Percentiles rank a stretch among this genome's conserved stretches.
phyloP scores from a whole-genome alignment of 2,888 invertebrate genomes.

The Saturnia japonica region DNA sequence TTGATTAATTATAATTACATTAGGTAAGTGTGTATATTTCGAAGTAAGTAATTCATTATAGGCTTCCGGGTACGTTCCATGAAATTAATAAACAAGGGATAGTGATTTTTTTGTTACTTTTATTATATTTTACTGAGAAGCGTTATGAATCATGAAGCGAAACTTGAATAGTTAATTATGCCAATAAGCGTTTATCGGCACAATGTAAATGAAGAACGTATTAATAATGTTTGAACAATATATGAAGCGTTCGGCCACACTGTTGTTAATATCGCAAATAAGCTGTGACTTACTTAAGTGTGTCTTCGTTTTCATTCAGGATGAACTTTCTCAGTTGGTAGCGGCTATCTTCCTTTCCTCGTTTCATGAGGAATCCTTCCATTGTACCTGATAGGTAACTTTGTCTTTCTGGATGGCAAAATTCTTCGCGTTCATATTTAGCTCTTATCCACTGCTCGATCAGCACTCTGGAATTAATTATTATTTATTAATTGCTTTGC shows the following conservation, averaged over 20 bases:
- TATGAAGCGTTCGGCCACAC: background rate
- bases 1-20: background rate
- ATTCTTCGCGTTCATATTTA: conserved; percentile 94
- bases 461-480: conserved; percentile 84
- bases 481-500: background rate
- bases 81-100: background rate
- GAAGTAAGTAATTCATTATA: background rate
- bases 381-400: conserved; percentile 89
- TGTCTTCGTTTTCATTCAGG: conserved; percentile 90
- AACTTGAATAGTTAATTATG: background rate
- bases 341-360: conserved; percentile 92
- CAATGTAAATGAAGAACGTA: conserved; percentile 10
- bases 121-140: background rate
- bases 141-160: conserved; percentile 10
- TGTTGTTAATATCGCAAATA: background rate
- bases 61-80: background rate
- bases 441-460: conserved; percentile 95
- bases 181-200: conserved; percentile 6
- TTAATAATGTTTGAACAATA: conserved; percentile 17
- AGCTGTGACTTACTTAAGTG: conserved; percentile 82
- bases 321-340: conserved; percentile 93
- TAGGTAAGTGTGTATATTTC: background rate
- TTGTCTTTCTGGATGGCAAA: conserved; percentile 90
- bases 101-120: conserved; percentile 5
- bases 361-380: conserved; percentile 94